Percentiles rank a stretch among this genome's conserved stretches.
These are phyloP conservation scores for Drosophila teissieri DNA, from an alignment of 1,140 invertebrate genomes.

Conservation along the genomic window DNA sequence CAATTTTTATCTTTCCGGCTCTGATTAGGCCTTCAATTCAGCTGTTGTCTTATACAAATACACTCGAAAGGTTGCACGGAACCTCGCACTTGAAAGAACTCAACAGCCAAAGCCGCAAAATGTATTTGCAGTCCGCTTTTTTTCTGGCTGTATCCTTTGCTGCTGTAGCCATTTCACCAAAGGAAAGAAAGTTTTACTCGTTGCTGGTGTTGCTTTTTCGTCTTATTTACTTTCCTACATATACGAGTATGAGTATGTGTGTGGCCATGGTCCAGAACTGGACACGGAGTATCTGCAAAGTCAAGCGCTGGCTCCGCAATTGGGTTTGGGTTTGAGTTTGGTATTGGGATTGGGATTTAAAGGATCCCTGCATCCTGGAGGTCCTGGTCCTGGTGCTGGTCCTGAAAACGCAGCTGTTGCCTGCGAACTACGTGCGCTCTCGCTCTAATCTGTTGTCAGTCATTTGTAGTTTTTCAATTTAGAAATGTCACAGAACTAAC, in stretches of 20 bases:
- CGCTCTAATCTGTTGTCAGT: slow-evolving; percentile 78
- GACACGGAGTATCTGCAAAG: slow-evolving; percentile 19
- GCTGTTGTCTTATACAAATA: slow-evolving; percentile 52
- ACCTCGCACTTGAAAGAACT: slow-evolving; percentile 36
- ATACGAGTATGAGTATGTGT: background rate
- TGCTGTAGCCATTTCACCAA: slow-evolving; percentile 42
- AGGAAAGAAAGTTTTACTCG: slow-evolving; percentile 36
- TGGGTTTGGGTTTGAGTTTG: slow-evolving; percentile 11
- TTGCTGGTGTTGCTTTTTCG: slow-evolving; percentile 10
- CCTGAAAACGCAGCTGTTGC: slow-evolving; percentile 53
- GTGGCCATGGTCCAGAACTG: slow-evolving; percentile 42
- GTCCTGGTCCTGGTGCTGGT: background rate
- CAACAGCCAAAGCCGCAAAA: slow-evolving; percentile 35
- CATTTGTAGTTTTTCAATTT: slow-evolving; percentile 83
- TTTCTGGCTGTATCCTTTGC: slow-evolving; percentile 29
- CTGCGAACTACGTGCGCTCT: slow-evolving; percentile 57
- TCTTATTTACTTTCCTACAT: slow-evolving; percentile 17
- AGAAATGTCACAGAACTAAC: slow-evolving; percentile 81
- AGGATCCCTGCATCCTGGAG: background rate
- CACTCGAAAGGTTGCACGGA: slow-evolving; percentile 32
- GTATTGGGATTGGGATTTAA: slow-evolving; percentile 33
- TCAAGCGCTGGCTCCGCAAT: slow-evolving; percentile 32
- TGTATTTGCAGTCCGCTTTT: slow-evolving; percentile 17
- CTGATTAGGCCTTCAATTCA: slow-evolving; percentile 44
- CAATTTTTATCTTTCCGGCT: slow-evolving; percentile 17